A percentile compares a stretch with the other conserved stretches of the same genome.
phyloP scores from a whole-genome alignment of 2,888 invertebrate genomes.

The Nasonovia ribisnigri region DNA sequence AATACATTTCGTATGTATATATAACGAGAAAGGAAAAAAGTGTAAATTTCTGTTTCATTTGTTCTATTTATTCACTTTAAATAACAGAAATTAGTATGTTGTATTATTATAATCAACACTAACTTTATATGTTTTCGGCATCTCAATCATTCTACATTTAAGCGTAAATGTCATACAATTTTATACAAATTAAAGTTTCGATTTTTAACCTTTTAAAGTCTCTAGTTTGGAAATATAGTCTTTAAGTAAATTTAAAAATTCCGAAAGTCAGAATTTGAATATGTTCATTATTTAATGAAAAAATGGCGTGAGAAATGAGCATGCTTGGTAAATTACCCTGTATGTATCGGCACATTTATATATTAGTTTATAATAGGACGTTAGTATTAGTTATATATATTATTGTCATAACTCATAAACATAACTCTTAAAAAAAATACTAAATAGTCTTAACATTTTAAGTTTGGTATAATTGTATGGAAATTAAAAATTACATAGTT shows the following conservation, averaged over 20 bases:
- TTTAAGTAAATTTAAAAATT: too few species aligned
- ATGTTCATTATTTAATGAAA: too few species aligned
- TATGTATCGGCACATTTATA: not conserved
- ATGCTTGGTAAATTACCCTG: not conserved
- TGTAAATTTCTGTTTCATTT: not conserved
- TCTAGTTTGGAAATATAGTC: too few species aligned
- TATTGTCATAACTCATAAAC: too few species aligned
- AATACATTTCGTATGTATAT: not conserved
- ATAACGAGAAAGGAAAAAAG: not conserved
- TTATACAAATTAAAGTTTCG: not conserved
- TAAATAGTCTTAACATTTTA: not conserved
- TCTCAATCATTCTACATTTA: not conserved
- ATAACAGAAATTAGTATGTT: not conserved
- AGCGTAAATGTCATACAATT: too few species aligned
- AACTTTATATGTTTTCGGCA: not conserved
- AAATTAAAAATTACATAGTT: not conserved
- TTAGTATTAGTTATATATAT: not conserved
- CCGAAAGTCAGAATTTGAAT: too few species aligned
- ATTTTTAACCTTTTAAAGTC: not conserved
- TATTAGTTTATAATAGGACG: not conserved
- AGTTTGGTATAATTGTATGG: not conserved
- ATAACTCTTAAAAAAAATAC: not conserved
- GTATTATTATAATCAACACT: not conserved
- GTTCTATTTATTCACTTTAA: slow-evolving; percentile 5
- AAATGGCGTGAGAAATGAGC: too few species aligned